Percentiles rank a stretch among this genome's conserved stretches.
These are phyloP conservation scores for Allacma fusca DNA, from an alignment of 2,888 invertebrate genomes.

Conservation along the genomic window DNA sequence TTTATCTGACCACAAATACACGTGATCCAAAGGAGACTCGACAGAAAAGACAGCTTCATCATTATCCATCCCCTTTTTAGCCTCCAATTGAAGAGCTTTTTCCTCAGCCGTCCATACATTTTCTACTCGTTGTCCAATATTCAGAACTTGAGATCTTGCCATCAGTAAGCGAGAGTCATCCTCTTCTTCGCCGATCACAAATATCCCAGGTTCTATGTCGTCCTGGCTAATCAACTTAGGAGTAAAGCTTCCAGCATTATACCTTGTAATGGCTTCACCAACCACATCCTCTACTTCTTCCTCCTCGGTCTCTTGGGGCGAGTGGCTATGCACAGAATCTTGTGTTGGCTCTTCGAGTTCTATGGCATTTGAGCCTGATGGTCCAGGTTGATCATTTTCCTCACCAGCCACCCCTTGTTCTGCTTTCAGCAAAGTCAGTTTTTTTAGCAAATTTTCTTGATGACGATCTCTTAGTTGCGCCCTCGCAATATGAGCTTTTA, in stretches of 20 bases:
- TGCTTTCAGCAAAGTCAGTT: slow-evolving; percentile 87
- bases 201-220: slow-evolving; percentile 78
- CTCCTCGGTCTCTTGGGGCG: slow-evolving; percentile 61
- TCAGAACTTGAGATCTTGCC: slow-evolving; percentile 55
- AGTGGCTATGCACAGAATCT: slow-evolving; percentile 53
- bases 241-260: slow-evolving; percentile 84
- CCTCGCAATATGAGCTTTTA: slow-evolving; percentile 94
- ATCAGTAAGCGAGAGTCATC: slow-evolving; percentile 74
- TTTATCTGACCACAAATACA: slow-evolving; percentile 96
- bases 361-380: slow-evolving; percentile 48
- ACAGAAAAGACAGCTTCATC: slow-evolving; percentile 93
- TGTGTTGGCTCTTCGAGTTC: slow-evolving; percentile 62
- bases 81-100: slow-evolving; percentile 78
- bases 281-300: slow-evolving; percentile 68
- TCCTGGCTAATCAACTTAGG: slow-evolving; percentile 74
- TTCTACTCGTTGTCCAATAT: slow-evolving; percentile 63
- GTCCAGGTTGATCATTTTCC: slow-evolving; percentile 35
- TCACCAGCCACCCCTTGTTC: slow-evolving; percentile 71
- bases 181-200: slow-evolving; percentile 78
- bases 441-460: slow-evolving; percentile 85
- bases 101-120: slow-evolving; percentile 71
- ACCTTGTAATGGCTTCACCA: slow-evolving; percentile 73
- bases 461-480: slow-evolving; percentile 91
- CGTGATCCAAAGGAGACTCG: slow-evolving; percentile 84
- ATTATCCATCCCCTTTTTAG: slow-evolving; percentile 81